phyloP scores from a whole-genome alignment of 1,140 invertebrate genomes.

The Drosophila guanche region DNA sequence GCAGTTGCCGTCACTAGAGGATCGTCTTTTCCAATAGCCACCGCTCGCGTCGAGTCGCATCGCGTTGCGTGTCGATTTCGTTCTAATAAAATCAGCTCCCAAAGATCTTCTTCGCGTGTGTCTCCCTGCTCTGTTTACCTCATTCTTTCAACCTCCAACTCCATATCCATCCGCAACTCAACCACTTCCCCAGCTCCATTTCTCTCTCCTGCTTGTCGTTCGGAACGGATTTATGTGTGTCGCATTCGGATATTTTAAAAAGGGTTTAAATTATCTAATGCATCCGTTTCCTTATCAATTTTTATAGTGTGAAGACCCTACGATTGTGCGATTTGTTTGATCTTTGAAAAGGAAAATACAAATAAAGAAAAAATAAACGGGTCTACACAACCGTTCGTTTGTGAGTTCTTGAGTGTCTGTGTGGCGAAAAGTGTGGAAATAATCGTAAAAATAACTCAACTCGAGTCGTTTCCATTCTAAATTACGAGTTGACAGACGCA shows the following conservation, averaged over 20 bases:
- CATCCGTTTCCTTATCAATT: constrained; percentile 75
- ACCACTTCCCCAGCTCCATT: background rate
- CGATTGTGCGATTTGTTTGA: constrained; percentile 57
- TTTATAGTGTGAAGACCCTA: constrained; percentile 55
- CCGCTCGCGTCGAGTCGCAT: no score
- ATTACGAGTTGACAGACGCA: constrained; percentile 66
- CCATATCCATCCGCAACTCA: no score
- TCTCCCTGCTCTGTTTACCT: constrained; percentile 24
- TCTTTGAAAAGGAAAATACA: constrained; percentile 45
- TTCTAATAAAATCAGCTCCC: constrained; percentile 67
- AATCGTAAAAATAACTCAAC: constrained; percentile 70
- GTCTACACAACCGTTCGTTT: constrained; percentile 1
- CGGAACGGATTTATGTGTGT: constrained; percentile 50
- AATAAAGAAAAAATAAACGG: constrained; percentile 22
- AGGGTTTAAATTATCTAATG: constrained; percentile 69
- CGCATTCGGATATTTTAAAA: constrained; percentile 39
- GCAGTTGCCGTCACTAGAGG: constrained; percentile 58
- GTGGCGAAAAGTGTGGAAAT: constrained; percentile 56
- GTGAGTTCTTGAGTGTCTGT: constrained; percentile 11
- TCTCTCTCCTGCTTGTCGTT: constrained; percentile 3
- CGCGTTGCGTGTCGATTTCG: constrained; percentile 55
- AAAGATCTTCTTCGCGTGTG: constrained; percentile 70
- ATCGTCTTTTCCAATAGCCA: constrained; percentile 25
- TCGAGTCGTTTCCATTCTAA: constrained; percentile 68
- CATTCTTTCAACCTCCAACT: no score